A percentile compares a stretch with the other conserved stretches of the same genome.
Conservation (phyloP, 2,888 invertebrate species). For the Parnassius smintheus region DNA sequence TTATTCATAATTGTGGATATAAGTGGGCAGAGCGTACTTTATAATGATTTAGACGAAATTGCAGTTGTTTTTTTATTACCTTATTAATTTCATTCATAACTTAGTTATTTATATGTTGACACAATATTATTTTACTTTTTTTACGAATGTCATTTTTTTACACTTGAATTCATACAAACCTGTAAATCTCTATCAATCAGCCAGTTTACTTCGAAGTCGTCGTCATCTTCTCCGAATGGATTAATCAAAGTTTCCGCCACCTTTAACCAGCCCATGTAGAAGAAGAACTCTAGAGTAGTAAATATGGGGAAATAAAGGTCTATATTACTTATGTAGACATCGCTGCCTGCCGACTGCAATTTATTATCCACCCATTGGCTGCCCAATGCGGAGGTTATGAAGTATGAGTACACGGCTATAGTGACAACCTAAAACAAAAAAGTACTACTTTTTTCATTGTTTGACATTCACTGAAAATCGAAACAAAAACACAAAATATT, state of each 20-base stretch:
- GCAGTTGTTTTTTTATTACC: no score
- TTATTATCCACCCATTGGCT: conserved; percentile 91
- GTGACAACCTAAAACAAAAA: conserved; percentile 86
- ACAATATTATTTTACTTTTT: no score
- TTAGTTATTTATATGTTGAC: no score
- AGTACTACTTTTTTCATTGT: no score
- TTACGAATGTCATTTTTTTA: no score
- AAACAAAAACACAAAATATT: no score
- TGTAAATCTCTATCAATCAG: conserved; percentile 94
- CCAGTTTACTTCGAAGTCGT: conserved; percentile 96
- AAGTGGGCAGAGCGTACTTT: no score
- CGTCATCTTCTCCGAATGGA: conserved; percentile 95
- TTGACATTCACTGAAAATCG: no score
- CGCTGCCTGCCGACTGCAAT: conserved; percentile 47
- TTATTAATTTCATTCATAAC: no score
- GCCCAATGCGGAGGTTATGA: conserved; percentile 92
- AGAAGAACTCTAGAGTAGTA: conserved; percentile 92
- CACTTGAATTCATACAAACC: conserved; percentile 64
- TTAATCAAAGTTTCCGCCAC: conserved; percentile 95
- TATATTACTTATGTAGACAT: conserved; percentile 80
- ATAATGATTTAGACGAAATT: no score
- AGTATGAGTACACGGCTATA: conserved; percentile 95
- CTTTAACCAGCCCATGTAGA: conserved; percentile 95
- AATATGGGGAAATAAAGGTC: conserved; percentile 95
- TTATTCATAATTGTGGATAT: no score